Evolutionary conservation across 2,888 invertebrate genomes (phyloP), one percentile per base, ranked within the genome.

Genomic region (Criorhina ranunculi): DNA sequence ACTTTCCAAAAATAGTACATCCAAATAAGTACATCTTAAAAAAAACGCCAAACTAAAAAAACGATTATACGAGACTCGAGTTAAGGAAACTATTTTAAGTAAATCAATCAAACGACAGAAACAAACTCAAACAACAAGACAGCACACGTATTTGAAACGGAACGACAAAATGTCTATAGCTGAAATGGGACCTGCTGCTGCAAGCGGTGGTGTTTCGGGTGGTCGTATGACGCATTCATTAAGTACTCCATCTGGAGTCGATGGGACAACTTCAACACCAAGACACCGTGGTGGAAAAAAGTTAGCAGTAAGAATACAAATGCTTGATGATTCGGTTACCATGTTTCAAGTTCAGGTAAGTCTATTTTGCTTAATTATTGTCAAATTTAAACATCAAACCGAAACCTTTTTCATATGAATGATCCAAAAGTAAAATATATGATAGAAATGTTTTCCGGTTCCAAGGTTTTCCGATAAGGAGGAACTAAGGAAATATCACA

Each of bases 281-380:
- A 93, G 96, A 87, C 96, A 96, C 88, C 96, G 96, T 89, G 96
- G 96, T 90, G 97, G 97, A 90, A 97, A 97, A 92, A 97, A 97
- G 95, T 93, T 97, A 86, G 96, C 96, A 69, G 95, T 97, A 86
- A 93, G 96, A 88, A 95, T 97, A 72, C 96, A 96, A 92, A 97
- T 97, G 97, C 93, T 97, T 88, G 97, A 97, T 91, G 97, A 97
- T 92, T 94, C 96, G 66, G 93, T 96, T 90, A 97, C 97, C 88
- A 96, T 97, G 94, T 97, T 97, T 92, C 97, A 97, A 94, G 96
- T 97, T 88, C 97, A 97, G 96, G 97, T 97, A 90, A 92, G 94
- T 89, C 7, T 5, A 17, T 19, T 7, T 12, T 40, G 5, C 11
- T n/a, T n/a, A 17, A 51, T 60, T 60, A n/a, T n/a, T n/a, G n/a